Evolutionary conservation across 2,113 vertebrate genomes (phyloP).

Genomic region (Epinephelus moara): DNA sequence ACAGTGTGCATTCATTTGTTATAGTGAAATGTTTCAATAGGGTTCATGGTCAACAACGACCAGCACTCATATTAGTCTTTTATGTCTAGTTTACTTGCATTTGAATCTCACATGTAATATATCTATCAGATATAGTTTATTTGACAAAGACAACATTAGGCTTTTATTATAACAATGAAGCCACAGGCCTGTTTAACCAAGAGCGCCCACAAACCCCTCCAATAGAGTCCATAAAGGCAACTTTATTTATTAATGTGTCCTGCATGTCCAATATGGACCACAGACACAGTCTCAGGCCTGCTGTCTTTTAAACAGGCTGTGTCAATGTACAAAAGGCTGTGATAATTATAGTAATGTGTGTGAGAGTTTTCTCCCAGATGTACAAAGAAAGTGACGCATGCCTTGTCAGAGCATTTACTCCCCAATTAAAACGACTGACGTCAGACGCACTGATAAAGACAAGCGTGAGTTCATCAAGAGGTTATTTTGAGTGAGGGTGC

Average conservation of each 20-base stretch:
- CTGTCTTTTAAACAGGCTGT: neutral
- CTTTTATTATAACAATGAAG: constrained; percentile 3
- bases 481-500: constrained; percentile 43
- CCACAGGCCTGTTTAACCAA: constrained; percentile 20
- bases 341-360: neutral
- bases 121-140: neutral
- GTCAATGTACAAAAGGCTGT: neutral
- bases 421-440: constrained; percentile 80
- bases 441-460: constrained; percentile 82
- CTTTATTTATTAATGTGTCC: constrained; percentile 8
- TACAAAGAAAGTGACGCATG: constrained; percentile 62
- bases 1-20: neutral
- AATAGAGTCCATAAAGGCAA: constrained; percentile 6
- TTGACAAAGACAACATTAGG: neutral
- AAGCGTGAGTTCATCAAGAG: constrained; percentile 78
- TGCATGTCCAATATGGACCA: neutral
- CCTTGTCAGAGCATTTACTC: constrained; percentile 25
- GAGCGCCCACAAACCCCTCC: neutral
- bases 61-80: neutral
- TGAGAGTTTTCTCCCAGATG: constrained; percentile 11
- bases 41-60: constrained; percentile 3
- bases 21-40: neutral
- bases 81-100: neutral
- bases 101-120: neutral
- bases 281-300: neutral